Evolutionary conservation across 2,888 invertebrate species (phyloP).

Genomic region (Tiliacea aurago): DNA sequence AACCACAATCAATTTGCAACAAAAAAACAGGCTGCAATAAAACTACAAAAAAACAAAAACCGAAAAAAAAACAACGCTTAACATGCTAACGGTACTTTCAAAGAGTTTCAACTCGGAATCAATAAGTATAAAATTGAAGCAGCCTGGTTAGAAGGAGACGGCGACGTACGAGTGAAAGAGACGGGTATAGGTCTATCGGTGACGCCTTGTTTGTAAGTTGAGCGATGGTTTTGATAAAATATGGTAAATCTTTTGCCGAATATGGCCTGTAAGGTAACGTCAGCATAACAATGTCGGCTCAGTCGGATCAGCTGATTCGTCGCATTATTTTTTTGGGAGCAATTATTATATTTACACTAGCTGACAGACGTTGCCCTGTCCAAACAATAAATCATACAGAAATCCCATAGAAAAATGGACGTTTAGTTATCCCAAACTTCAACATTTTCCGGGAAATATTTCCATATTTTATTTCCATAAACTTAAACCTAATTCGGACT

Average conservation of each 20-base stretch:
- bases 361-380: too few relatives aligned
- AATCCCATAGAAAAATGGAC: too few relatives aligned
- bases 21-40: slow-evolving; percentile 5
- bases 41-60: slow-evolving; percentile 13
- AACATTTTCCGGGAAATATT: too few relatives aligned
- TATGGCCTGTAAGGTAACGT: slow-evolving; percentile 19
- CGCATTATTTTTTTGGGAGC: not conserved
- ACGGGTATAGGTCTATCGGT: slow-evolving; percentile 37
- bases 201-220: slow-evolving; percentile 30
- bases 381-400: too few relatives aligned
- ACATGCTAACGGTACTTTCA: slow-evolving; percentile 74
- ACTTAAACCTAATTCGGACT: too few relatives aligned
- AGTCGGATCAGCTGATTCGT: not conserved
- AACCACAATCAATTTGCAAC: slow-evolving; percentile 27
- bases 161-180: slow-evolving; percentile 57
- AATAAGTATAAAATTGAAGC: slow-evolving; percentile 88
- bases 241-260: slow-evolving; percentile 30
- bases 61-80: slow-evolving; percentile 42
- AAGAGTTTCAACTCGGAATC: slow-evolving; percentile 80
- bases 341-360: not conserved
- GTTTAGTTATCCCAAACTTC: too few relatives aligned
- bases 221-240: slow-evolving; percentile 45
- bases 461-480: too few relatives aligned
- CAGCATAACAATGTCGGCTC: slow-evolving; percentile 6
- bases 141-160: slow-evolving; percentile 72